phyloP scores from a whole-genome alignment of 2,888 invertebrate genomes.

The Geotrupes spiniger region DNA sequence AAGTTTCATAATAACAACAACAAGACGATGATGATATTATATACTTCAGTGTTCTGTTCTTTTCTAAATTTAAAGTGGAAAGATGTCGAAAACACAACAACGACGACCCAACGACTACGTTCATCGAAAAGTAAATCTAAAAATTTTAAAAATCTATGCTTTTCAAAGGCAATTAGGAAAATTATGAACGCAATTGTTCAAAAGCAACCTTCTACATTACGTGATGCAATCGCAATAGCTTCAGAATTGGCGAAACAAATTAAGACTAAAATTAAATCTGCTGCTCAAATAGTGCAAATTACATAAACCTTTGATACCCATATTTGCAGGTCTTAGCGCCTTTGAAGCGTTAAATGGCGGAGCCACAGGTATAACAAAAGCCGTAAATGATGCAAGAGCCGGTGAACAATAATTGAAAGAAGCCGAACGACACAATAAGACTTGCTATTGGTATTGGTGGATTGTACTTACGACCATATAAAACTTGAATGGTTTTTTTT shows the following conservation, averaged over 20 bases:
- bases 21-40: no score
- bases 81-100: not conserved
- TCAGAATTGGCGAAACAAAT: not conserved
- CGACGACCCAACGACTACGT: not conserved
- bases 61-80: not conserved
- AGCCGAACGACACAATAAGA: slow-evolving; percentile 31
- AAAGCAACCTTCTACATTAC: not conserved
- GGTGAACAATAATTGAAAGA: slow-evolving; percentile 30
- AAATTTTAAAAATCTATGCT: not conserved
- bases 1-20: no score
- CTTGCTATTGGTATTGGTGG: slow-evolving; percentile 30
- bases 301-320: no score
- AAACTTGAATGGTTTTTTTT: slow-evolving; percentile 29
- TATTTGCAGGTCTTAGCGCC: slow-evolving; percentile 33
- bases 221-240: not conserved
- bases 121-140: not conserved
- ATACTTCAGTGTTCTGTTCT: no score
- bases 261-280: no score
- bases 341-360: slow-evolving; percentile 29
- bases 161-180: not conserved
- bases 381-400: slow-evolving; percentile 29
- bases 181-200: not conserved
- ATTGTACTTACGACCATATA: not conserved
- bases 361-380: slow-evolving; percentile 31
- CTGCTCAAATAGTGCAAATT: no score